Conservation (phyloP, 2,113 vertebrate species). For the Onychostoma macrolepis region DNA sequence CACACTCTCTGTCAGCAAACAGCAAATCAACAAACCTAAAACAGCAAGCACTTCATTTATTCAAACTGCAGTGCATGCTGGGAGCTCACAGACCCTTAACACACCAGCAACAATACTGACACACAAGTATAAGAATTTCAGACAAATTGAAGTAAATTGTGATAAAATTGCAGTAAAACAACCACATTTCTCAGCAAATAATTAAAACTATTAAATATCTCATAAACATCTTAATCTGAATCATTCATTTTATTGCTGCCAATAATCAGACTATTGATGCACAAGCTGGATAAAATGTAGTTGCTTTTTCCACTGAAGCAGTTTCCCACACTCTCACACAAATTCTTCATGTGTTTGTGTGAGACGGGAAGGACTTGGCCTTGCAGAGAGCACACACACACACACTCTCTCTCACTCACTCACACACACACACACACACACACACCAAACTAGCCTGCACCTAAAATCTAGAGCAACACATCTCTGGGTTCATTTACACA, state of each 20-base stretch:
- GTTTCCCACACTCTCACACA: conserved; percentile 1
- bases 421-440: neutral
- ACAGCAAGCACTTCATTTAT: neutral
- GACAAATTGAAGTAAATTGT: neutral
- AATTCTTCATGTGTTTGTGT: neutral
- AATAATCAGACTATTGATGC: neutral
- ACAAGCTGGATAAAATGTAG: neutral
- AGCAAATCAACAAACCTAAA: too few relatives aligned
- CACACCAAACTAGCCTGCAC: neutral
- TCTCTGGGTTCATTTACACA: neutral
- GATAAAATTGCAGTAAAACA: neutral
- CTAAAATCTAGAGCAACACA: neutral
- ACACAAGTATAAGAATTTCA: neutral
- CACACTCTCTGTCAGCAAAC: too few relatives aligned
- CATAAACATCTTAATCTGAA: neutral
- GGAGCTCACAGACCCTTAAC: neutral
- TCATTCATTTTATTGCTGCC: neutral
- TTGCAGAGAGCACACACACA: neutral
- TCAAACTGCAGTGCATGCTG: neutral
- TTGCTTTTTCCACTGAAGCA: neutral
- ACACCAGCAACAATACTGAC: neutral
- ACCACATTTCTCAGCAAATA: neutral
- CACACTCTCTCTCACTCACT: neutral
- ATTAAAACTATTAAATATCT: neutral
- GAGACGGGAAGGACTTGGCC: conserved; percentile 9